Evolutionary conservation across 2,888 invertebrate genomes (phyloP).

Genomic region (Capitulum mitella): DNA sequence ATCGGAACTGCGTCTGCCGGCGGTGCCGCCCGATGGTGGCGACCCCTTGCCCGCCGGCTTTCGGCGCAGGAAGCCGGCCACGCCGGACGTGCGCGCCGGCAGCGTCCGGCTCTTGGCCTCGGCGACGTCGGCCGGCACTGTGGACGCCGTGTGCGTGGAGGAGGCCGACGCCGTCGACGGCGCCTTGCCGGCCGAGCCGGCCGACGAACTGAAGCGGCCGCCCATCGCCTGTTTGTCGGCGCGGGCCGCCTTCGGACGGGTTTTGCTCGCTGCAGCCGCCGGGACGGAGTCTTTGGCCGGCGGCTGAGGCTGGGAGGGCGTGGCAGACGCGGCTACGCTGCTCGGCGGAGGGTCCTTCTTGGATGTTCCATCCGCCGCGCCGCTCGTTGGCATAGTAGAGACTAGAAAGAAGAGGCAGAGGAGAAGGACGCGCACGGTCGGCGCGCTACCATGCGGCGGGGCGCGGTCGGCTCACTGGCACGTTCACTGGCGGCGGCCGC

Average conservation of each 20-base stretch:
- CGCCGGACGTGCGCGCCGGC: too few relatives aligned
- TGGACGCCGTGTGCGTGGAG: slow-evolving; percentile 1
- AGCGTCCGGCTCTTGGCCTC: neutral
- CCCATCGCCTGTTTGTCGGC: neutral
- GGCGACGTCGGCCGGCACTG: neutral
- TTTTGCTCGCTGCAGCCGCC: too few relatives aligned
- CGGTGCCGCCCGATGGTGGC: too few relatives aligned
- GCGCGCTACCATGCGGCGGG: neutral
- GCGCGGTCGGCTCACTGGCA: neutral
- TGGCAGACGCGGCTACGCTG: too few relatives aligned
- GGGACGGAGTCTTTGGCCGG: neutral
- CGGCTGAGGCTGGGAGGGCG: neutral
- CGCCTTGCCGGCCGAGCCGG: neutral
- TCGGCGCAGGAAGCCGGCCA: neutral
- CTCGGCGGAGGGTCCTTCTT: neutral
- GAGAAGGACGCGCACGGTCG: neutral
- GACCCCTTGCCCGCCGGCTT: neutral
- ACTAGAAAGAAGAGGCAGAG: neutral
- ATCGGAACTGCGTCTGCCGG: too few relatives aligned
- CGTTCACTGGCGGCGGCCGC: neutral
- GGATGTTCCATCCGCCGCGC: neutral
- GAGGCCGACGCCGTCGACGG: neutral
- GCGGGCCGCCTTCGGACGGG: too few relatives aligned
- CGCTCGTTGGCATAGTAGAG: neutral
- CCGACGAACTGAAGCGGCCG: neutral